A percentile compares a stretch with the other conserved stretches of the same genome.
phyloP scores from a whole-genome alignment of 2,888 invertebrate genomes.

The Maniola hyperantus region DNA sequence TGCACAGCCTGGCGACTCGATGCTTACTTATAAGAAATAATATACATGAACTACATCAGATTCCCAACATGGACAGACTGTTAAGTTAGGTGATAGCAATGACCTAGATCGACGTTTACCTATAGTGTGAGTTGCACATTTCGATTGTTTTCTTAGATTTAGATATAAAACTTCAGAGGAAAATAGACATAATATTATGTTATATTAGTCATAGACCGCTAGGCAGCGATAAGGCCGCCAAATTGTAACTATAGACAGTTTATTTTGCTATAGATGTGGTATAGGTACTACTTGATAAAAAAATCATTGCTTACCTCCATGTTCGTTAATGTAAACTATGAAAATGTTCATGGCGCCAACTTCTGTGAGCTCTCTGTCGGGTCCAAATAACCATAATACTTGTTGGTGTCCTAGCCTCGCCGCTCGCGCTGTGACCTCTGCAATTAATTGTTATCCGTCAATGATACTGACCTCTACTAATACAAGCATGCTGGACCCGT shows the following conservation, averaged over 20 bases:
- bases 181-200: too few species aligned
- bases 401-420: constrained; percentile 92
- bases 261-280: too few species aligned
- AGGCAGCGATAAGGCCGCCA: too few species aligned
- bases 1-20: constrained; percentile 42
- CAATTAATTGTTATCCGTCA: constrained; percentile 22
- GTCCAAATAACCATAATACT: constrained; percentile 97
- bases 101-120: not conserved
- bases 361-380: constrained; percentile 96
- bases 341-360: constrained; percentile 99
- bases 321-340: constrained; percentile 91
- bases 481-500: too few species aligned
- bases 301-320: constrained; percentile 91
- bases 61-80: not conserved
- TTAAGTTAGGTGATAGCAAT: not conserved
- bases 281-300: too few species aligned
- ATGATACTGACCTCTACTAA: not conserved
- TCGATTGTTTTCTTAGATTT: not conserved
- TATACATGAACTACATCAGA: constrained; percentile 26
- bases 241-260: too few species aligned
- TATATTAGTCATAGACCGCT: too few species aligned
- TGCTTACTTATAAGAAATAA: constrained; percentile 18
- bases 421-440: constrained; percentile 90
- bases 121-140: not conserved
- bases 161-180: too few species aligned